These are phyloP conservation scores for Aethes cnicana DNA, from an alignment of 2,888 invertebrate genomes.

Conservation along the genomic window DNA sequence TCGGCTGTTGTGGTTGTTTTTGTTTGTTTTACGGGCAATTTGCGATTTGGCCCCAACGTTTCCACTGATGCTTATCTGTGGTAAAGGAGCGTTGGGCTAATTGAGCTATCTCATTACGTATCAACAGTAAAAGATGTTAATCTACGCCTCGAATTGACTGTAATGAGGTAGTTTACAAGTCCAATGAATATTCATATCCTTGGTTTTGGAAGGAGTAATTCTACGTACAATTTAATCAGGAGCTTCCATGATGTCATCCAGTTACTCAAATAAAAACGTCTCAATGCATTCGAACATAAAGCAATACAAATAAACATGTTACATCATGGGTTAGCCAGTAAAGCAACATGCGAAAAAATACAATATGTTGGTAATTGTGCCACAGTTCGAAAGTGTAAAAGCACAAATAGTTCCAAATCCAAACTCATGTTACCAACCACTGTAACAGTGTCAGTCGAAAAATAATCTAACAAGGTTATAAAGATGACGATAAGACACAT, in stretches of 20 bases:
- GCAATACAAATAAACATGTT: slow-evolving; percentile 29
- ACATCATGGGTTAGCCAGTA: slow-evolving; percentile 10
- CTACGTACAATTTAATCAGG: too few relatives aligned
- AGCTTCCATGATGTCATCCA: too few relatives aligned
- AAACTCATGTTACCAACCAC: slow-evolving; percentile 30
- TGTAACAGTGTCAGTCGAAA: not conserved
- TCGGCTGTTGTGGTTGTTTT: slow-evolving; percentile 65
- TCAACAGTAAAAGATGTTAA: slow-evolving; percentile 54
- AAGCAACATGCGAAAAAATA: slow-evolving; percentile 35
- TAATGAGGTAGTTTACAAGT: slow-evolving; percentile 71
- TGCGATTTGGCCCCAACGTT: slow-evolving; percentile 58
- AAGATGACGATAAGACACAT: slow-evolving; percentile 3
- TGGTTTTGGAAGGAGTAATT: slow-evolving; percentile 50
- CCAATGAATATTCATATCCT: slow-evolving; percentile 71
- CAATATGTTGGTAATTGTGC: slow-evolving; percentile 30
- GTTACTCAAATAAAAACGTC: too few relatives aligned
- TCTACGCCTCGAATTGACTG: slow-evolving; percentile 62
- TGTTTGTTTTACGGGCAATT: slow-evolving; percentile 78
- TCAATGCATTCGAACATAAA: too few relatives aligned
- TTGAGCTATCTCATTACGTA: slow-evolving; percentile 63
- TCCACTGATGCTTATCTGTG: slow-evolving; percentile 50
- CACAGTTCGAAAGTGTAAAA: slow-evolving; percentile 51
- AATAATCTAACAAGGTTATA: not conserved
- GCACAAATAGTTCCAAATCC: slow-evolving; percentile 43
- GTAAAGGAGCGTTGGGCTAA: slow-evolving; percentile 54